A percentile compares a stretch with the other conserved stretches of the same genome.
Evolutionary conservation across 2,797 vertebrate species (phyloP).

Genomic region (Lepilemur septentrionalis): DNA sequence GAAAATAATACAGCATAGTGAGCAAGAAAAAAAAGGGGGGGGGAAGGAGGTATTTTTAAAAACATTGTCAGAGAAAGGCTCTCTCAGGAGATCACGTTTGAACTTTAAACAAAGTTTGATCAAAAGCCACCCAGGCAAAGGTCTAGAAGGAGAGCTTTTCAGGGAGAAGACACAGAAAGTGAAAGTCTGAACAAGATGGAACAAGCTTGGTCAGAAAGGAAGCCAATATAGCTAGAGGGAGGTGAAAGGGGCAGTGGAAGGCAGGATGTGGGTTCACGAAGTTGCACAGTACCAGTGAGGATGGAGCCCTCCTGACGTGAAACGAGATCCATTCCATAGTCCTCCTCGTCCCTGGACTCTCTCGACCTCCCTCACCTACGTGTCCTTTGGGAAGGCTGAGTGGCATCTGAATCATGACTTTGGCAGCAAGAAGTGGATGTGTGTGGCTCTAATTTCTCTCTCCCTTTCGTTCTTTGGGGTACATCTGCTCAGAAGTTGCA

Average conservation of each 20-base stretch:
- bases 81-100: neutral
- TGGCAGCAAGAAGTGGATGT: neutral
- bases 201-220: neutral
- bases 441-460: neutral
- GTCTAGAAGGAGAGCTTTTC: neutral
- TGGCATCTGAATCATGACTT: neutral
- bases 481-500: neutral
- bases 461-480: neutral
- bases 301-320: no score
- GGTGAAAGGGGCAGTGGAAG: neutral
- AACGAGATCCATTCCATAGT: neutral
- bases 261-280: neutral
- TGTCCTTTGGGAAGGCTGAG: neutral
- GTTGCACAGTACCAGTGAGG: neutral
- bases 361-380: accelerated
- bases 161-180: neutral
- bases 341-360: neutral
- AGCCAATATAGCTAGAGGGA: accelerated
- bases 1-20: neutral
- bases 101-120: neutral
- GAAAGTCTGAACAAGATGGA: neutral
- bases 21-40: neutral
- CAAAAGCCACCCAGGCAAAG: neutral
- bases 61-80: neutral
- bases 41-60: neutral